Evolutionary conservation across 1,140 invertebrate genomes (phyloP), one percentile per base, ranked within the genome.

Genomic region (Drosophila leontia): DNA sequence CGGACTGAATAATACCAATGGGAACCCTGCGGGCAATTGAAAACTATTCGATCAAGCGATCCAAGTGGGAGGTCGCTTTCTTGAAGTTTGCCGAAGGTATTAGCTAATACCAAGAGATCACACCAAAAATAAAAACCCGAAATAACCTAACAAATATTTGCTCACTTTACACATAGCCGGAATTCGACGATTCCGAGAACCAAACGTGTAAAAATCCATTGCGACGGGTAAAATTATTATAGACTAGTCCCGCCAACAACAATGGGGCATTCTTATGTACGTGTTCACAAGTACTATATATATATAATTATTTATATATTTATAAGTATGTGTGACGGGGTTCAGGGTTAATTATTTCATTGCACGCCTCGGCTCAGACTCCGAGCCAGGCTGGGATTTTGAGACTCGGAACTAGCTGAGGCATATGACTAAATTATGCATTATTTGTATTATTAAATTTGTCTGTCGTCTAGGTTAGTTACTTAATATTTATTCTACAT

Each of bases 401-500:
- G 35, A 41, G 44, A 72, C 67, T 78, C 35, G 74, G 35, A 67
- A 62, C 70, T 69, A n/a, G 26, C 56, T 23, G 35, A 56, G 19
- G 48, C 47, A 48, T 61, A 55, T 61, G 63, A 62, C 76, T 65
- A 69, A 81, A 81, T 81, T 88, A 88, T 90, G 78, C 85, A 85
- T 85, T 88, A 88, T 90, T 90, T 88, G 81, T 79, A 70, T 58
- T 70, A 78, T 86, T 70, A 84, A 78, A 78, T 77, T 76, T 80
- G 82, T 50, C 75, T 63, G 72, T 56, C 70, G 64, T 8, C 15
- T 58, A 62, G 23, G 48, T 68, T 70, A 75, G 72, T 88, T 90
- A 71, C 80, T 85, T 90, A 84, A 90, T 90, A 90, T 90, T 90
- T 90, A 81, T 86, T 85, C 75, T 91, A 80, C 86, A 90, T 82